These are phyloP conservation scores for Drosophila leontia DNA, from an alignment of 1,140 invertebrate species.

Conservation along the genomic window DNA sequence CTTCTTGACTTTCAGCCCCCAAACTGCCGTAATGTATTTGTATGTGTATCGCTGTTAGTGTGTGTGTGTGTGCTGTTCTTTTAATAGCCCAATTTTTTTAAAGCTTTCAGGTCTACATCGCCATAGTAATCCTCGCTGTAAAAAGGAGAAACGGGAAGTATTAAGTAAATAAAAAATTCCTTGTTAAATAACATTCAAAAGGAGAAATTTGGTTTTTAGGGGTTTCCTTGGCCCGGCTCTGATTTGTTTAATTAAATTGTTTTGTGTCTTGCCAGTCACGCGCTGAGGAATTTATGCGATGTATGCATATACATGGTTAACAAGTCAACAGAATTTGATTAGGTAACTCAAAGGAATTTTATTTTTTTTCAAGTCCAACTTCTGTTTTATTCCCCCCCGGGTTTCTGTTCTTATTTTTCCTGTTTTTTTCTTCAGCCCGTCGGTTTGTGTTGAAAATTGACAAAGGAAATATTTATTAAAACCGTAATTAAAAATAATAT, in stretches of 20 bases:
- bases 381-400: constrained; percentile 19
- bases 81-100: constrained; percentile 91
- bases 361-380: constrained; percentile 33
- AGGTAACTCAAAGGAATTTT: constrained; percentile 31
- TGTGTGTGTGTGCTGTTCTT: constrained; percentile 29
- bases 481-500: constrained; percentile 81
- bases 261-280: constrained; percentile 52
- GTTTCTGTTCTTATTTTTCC: neutral
- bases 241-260: constrained; percentile 80
- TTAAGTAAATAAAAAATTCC: constrained; percentile 62
- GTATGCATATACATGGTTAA: constrained; percentile 35
- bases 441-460: constrained; percentile 64
- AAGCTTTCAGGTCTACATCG: constrained; percentile 92
- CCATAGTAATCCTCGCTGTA: constrained; percentile 94
- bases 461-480: constrained; percentile 79
- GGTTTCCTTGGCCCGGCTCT: constrained; percentile 49
- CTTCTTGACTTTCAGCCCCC: constrained; percentile 46
- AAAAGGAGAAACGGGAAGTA: constrained; percentile 84
- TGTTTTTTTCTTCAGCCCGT: neutral
- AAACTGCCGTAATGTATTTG: constrained; percentile 30
- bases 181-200: constrained; percentile 54
- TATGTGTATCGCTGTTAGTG: constrained; percentile 17
- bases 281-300: constrained; percentile 46
- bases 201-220: constrained; percentile 33
- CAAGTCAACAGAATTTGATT: constrained; percentile 46